Base-by-base conservation (phyloP, 23 tunicate species). In the Aplidium turbinatum region DNA sequence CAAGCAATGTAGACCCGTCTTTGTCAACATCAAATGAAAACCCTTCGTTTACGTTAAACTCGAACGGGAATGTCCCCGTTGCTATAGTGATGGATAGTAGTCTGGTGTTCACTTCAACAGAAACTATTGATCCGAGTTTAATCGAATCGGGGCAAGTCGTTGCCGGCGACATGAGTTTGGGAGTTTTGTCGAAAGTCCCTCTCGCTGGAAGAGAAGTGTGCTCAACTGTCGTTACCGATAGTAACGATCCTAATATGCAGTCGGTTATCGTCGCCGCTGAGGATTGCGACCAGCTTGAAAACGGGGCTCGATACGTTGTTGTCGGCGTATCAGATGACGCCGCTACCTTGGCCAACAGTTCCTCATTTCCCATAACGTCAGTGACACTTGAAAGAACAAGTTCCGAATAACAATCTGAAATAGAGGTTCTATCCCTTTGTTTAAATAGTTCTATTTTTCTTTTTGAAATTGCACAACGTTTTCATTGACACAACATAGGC, bases 251-350 rank as follows among this genome's bases (percentile, higher is more conserved):
- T 18, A 48, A 63, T 61, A 77, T 77, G 82, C 82, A 77, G 30
- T 77, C 82, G 18, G 72, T 63, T 40, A 62, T 77, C 31, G 72
- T 77, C 33, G 72, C 82, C 2, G 27, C 51, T 23, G 72, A 77
- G 21, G 82, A 66, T 7, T 66, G 52, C 22, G 73, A 66, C 27
- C 26, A 13, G 3, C 25, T 66, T 22, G 27, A 58, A 16, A 52
- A 40, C 3, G 60, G 58, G 16, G 33, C 82, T 31, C 48, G 46
- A 18, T 77, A 77, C 45, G 82, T 77, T 24, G 72, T 77, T 1
- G 82, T 77, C 25, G 47, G 61, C 35, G 82, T 77, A 9, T 48
- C 82, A 1, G 46, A 63, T 48, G 82, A 77, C 25, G 80, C 39
- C 36, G 36, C 68, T n/a, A n/a, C n/a, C n/a, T n/a, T n/a, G n/a